These are phyloP conservation scores for Odontothrips loti DNA, from an alignment of 2,888 invertebrate species.

Conservation along the genomic window DNA sequence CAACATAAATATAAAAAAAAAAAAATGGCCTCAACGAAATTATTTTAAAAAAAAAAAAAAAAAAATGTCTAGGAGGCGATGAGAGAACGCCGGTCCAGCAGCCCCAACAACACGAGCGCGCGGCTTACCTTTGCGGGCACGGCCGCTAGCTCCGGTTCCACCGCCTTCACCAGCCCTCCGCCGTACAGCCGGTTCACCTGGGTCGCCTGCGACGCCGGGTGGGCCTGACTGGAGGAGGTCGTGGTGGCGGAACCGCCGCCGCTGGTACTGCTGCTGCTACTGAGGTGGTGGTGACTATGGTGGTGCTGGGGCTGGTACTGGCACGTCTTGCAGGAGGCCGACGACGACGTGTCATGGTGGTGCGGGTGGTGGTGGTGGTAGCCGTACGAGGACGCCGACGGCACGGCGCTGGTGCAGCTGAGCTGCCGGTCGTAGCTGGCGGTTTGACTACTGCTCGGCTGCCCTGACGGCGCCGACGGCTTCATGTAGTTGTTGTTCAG, in stretches of 20 bases:
- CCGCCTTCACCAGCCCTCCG: slow-evolving; percentile 7
- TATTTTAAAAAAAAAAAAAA: too few species aligned
- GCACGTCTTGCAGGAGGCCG: background rate
- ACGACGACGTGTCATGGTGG: background rate
- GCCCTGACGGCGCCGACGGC: background rate
- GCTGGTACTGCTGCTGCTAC: background rate
- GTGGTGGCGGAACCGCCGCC: too few species aligned
- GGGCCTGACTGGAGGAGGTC: too few species aligned
- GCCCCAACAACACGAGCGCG: background rate
- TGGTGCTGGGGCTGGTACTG: background rate
- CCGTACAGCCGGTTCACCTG: slow-evolving; percentile 18
- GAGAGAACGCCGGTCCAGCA: too few species aligned
- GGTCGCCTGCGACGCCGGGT: background rate
- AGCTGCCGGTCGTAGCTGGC: background rate
- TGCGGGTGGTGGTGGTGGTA: background rate
- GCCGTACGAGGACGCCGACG: background rate
- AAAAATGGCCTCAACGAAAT: too few species aligned
- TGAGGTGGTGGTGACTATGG: background rate
- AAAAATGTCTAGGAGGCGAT: too few species aligned
- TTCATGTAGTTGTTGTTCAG: slow-evolving; percentile 22
- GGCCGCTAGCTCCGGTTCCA: background rate
- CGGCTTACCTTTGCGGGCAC: background rate
- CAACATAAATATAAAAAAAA: too few species aligned
- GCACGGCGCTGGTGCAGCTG: background rate
- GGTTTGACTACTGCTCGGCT: background rate